Percentiles rank a stretch among this genome's conserved stretches.
Evolutionary conservation across 2,113 vertebrate genomes (phyloP).

Genomic region (Psilopsiagon aymara): DNA sequence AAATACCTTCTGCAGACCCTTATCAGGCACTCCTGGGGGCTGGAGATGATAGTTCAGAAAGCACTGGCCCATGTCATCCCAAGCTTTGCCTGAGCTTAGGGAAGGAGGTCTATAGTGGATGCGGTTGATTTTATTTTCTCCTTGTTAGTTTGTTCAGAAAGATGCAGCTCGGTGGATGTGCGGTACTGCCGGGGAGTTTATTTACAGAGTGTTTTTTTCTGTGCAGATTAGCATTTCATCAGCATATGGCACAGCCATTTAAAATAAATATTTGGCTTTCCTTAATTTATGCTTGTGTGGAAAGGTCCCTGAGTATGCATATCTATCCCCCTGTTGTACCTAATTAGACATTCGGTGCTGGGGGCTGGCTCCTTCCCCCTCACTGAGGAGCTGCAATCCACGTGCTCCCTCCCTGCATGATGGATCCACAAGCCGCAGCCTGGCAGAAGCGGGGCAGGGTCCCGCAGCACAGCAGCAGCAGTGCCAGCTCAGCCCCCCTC

Average conservation of each 20-base stretch:
- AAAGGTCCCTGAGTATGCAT: constrained; percentile 1
- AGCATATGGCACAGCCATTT: constrained; percentile 41
- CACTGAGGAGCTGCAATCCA: rapidly evolving
- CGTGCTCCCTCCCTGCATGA: not conserved
- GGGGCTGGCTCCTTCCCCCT: not conserved
- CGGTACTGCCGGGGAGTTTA: constrained; percentile 28
- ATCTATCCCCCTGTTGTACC: not conserved
- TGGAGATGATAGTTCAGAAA: not conserved
- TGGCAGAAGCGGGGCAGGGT: rapidly evolving
- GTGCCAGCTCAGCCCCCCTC: not conserved
- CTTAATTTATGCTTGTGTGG: constrained; percentile 17
- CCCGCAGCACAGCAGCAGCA: rapidly evolving
- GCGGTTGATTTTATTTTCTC: not conserved
- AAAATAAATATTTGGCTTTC: constrained; percentile 61
- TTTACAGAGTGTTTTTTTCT: not conserved
- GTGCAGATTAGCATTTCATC: constrained; percentile 37
- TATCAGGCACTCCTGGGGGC: not conserved
- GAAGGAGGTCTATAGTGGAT: not conserved
- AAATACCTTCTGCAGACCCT: not conserved
- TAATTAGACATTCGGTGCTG: constrained; percentile 14
- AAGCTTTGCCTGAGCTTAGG: not conserved
- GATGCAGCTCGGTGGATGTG: not conserved
- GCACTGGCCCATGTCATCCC: not conserved
- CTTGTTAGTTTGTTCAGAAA: not conserved
- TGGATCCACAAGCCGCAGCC: not conserved